Evolutionary conservation across 1,140 invertebrate species (phyloP), one percentile per base, ranked within the genome.

Genomic region (Contarinia nasturtii): DNA sequence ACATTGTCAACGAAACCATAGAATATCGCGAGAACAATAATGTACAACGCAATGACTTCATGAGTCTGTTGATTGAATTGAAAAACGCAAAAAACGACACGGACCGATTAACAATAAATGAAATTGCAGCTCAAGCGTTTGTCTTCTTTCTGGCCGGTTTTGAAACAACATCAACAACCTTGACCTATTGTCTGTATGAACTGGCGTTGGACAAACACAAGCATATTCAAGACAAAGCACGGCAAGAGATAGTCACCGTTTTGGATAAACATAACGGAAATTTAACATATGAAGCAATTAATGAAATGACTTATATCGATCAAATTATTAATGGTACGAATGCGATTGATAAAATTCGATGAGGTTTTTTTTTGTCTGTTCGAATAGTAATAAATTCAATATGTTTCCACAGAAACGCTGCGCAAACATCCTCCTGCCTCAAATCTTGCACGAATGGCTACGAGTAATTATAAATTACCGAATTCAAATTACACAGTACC

Each of bases 241-340:
- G 71, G 10, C 54, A 70, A 12, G 78, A 82, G 58, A 66, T 84
- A 0, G 51, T 64, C 7, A 50, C 55, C 3, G 63, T 72, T 2
- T 53, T 71, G n/a, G 53, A 54, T 0, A 66, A 64, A 27, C 54
- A 69, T 44, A 52, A 60, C 8, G 68, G 67, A 2, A 50, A 65
- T 18, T 57, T 69, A 14, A 69, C 61, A 10, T 77, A 75, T 51
- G 74, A 77, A 7, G 60, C 59, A 0, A 54, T 76, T 14, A 67
- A 67, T 33, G 65, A 74, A 12, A 71, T 76, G 69, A 54, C 51
- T 0, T 77, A 77, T 52, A 49, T 77, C 50, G 72, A 77, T 44
- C 72, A 70, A 58, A 65, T 76, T 0, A 56, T 76, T 11, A 65
- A 67, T 38, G 74, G 71, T 73, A 57, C n/a, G 54, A 56, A 11